phyloP scores from a whole-genome alignment of 2,888 invertebrate genomes.

The Entomobrya multifasciata region DNA sequence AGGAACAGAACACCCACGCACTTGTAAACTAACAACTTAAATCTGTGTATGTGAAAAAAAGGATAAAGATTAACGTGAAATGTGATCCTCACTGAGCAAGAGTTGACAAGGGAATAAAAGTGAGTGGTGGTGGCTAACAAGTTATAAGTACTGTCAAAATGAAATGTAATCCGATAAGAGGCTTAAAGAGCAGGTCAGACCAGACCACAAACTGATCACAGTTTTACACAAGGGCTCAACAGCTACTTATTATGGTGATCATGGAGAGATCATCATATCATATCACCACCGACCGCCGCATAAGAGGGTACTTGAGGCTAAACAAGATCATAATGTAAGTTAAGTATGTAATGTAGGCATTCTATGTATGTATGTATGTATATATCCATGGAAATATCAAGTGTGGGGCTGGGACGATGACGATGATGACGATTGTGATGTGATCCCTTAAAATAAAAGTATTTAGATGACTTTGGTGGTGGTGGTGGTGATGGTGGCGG shows the following conservation, averaged over 20 bases:
- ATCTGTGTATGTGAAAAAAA: not conserved
- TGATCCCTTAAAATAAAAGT: not conserved
- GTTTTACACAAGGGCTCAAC: conserved; percentile 57
- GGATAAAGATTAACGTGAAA: conserved; percentile 65
- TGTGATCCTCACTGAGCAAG: conserved; percentile 65
- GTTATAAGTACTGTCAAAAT: conserved; percentile 74
- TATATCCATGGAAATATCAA: conserved; percentile 39
- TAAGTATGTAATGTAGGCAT: too few relatives aligned
- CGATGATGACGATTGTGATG: not conserved
- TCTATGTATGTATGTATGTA: conserved; percentile 12
- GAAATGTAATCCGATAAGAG: conserved; percentile 79
- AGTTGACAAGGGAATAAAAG: conserved; percentile 71
- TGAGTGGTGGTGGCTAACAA: conserved; percentile 69
- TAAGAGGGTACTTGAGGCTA: too few relatives aligned
- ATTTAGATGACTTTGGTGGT: conserved; percentile 8
- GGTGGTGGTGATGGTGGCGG: too few relatives aligned
- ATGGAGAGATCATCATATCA: conserved; percentile 35
- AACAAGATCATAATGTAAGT: conserved; percentile 37
- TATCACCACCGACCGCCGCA: too few relatives aligned
- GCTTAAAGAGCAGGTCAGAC: conserved; percentile 75
- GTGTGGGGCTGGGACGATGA: too few relatives aligned
- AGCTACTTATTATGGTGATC: conserved; percentile 64
- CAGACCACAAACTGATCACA: conserved; percentile 70
- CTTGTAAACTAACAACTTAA: conserved; percentile 22
- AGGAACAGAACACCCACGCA: conserved; percentile 47